phyloP scores from a whole-genome alignment of 2,888 invertebrate species.

The Metacarcinus magister region DNA sequence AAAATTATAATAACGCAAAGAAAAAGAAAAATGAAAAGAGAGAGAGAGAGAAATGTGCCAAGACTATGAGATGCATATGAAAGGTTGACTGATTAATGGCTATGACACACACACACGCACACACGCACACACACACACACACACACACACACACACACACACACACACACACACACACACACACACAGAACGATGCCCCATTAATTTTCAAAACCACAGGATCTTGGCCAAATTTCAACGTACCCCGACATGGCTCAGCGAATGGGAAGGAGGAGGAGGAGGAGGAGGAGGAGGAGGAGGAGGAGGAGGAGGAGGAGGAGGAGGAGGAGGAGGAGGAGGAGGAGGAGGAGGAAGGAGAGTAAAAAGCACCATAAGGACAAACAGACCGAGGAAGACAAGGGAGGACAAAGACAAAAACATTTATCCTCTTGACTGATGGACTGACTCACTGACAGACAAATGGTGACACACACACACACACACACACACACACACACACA shows the following conservation, averaged over 20 bases:
- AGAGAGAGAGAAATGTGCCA: background rate
- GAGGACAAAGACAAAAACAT: no score
- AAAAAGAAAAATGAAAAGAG: background rate
- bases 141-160: constrained; percentile 45
- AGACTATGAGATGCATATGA: background rate
- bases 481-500: no score
- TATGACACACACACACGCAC: constrained; percentile 6
- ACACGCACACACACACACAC: constrained; percentile 35
- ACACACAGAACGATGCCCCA: background rate
- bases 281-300: background rate
- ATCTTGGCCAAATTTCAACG: constrained; percentile 20
- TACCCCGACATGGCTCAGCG: background rate
- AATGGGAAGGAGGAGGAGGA: background rate
- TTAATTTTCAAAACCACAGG: constrained; percentile 15
- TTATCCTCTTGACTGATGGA: no score
- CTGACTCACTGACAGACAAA: no score
- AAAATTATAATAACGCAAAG: background rate
- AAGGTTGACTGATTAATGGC: constrained; percentile 33
- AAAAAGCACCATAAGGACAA: no score
- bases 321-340: no score
- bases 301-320: no score
- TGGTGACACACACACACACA: no score
- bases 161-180: constrained; percentile 45
- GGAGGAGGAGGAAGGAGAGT: no score
- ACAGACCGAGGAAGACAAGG: no score